A percentile compares a stretch with the other conserved stretches of the same genome.
Evolutionary conservation across 2,888 invertebrate genomes (phyloP).

Genomic region (Temnothorax rugatulus): DNA sequence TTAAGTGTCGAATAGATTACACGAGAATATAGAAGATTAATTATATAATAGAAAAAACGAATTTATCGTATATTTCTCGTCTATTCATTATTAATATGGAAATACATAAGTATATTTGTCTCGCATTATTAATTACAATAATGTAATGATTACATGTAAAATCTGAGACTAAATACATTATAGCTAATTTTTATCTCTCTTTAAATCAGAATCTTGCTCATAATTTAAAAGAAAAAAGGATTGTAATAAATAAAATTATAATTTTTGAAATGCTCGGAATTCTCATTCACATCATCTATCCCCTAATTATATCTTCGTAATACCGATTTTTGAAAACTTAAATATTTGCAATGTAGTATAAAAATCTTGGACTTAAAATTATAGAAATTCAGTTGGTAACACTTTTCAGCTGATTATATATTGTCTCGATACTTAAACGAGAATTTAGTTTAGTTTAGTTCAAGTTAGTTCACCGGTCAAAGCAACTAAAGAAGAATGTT

Average conservation of each 20-base stretch:
- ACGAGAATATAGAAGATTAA: background rate
- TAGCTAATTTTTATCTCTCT: background rate
- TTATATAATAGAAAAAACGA: background rate
- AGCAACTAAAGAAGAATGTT: constrained; percentile 46
- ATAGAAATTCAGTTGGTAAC: background rate
- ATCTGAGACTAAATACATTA: background rate
- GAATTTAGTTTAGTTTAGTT: constrained; percentile 15
- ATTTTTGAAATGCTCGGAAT: background rate
- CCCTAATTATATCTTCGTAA: background rate
- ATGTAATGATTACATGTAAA: background rate
- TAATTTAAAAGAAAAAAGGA: background rate
- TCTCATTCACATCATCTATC: background rate
- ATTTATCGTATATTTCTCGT: background rate
- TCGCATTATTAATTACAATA: background rate
- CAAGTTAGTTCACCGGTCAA: constrained; percentile 5
- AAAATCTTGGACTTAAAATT: background rate
- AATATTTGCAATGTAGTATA: background rate
- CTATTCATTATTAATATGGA: background rate
- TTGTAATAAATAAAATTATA: background rate
- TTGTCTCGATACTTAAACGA: background rate
- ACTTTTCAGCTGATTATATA: background rate
- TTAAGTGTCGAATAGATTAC: background rate
- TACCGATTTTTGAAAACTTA: background rate
- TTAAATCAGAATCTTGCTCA: background rate
- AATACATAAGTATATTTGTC: background rate